These are phyloP conservation scores for Martes martes DNA, from an alignment of 2,113 vertebrate genomes.

Conservation along the genomic window DNA sequence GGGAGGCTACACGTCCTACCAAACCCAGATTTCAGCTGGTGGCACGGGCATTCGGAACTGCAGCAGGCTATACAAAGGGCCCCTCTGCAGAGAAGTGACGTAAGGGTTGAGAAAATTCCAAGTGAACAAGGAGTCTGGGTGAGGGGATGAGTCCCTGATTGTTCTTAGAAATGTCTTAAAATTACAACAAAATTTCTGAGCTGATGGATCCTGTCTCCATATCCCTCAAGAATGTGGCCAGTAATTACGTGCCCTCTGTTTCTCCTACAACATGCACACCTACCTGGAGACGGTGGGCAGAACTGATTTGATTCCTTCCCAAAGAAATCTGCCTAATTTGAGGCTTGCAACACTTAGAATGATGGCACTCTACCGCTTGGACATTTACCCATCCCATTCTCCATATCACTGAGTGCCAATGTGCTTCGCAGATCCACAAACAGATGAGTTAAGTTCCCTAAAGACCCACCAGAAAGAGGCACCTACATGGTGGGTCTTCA, in stretches of 20 bases:
- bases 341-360: not conserved
- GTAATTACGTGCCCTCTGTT: not conserved
- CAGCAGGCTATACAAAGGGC: not conserved
- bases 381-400: not conserved
- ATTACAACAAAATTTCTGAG: not conserved
- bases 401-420: not conserved
- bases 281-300: not conserved
- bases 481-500: too few relatives aligned
- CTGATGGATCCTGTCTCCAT: not conserved
- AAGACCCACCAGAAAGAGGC: not conserved
- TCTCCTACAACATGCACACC: not conserved
- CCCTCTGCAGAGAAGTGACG: not conserved
- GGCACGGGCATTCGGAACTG: rapidly evolving
- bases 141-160: not conserved
- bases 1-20: not conserved
- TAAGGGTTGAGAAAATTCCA: not conserved
- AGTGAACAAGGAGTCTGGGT: not conserved
- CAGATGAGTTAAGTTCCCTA: not conserved
- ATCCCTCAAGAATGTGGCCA: not conserved
- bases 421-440: not conserved
- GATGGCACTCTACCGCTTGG: not conserved
- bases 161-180: not conserved
- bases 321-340: not conserved
- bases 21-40: not conserved
- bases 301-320: not conserved